phyloP scores from a whole-genome alignment of 2,113 vertebrate species.

The Phylloscopus trochilus region DNA sequence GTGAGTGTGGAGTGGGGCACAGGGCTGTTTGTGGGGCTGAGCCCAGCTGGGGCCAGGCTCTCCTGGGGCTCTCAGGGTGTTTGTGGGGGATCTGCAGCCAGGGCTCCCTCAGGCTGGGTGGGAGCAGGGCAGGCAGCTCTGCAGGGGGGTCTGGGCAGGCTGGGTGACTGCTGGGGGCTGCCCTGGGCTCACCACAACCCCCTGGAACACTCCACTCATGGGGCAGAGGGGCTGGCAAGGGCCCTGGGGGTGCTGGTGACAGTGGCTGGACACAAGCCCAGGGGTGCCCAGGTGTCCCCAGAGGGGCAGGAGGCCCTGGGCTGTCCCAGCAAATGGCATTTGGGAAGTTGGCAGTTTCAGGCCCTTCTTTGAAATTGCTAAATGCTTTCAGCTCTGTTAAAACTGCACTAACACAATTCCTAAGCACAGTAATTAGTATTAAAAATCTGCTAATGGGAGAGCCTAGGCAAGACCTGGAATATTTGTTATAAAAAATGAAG shows the following conservation, averaged over 20 bases:
- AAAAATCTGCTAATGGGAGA: neutral
- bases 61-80: fast-evolving
- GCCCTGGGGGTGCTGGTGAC: neutral
- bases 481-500: neutral
- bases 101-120: neutral
- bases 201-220: fast-evolving
- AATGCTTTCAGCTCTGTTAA: neutral
- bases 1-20: constrained; percentile 72
- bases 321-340: neutral
- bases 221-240: neutral
- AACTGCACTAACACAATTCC: neutral
- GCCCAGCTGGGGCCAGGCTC: neutral
- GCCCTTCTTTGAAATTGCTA: neutral
- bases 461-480: neutral
- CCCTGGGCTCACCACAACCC: neutral
- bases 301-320: neutral
- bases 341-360: neutral
- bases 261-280: too few relatives aligned
- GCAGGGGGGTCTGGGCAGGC: neutral
- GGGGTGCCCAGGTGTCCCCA: neutral
- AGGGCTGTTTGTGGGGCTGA: neutral
- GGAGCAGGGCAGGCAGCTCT: neutral
- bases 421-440: neutral
- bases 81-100: fast-evolving
- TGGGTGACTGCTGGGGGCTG: neutral